Evolutionary conservation across 2,797 vertebrate genomes (phyloP).

Genomic region (Coreius guichenoti): DNA sequence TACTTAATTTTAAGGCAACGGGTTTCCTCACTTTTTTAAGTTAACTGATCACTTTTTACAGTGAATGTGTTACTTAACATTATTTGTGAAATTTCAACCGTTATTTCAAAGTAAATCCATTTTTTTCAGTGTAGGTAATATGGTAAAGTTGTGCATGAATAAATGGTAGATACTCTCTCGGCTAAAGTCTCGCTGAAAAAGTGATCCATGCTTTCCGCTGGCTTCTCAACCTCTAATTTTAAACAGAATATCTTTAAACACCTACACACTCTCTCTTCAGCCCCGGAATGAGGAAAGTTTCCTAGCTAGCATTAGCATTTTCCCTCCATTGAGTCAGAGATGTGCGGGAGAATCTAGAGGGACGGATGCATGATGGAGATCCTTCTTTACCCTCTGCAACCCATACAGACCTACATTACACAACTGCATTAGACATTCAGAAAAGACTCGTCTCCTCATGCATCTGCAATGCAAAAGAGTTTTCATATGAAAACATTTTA

Average conservation of each 20-base stretch:
- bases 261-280: slow-evolving; percentile 25
- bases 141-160: background rate
- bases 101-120: background rate
- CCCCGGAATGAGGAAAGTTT: slow-evolving; percentile 5
- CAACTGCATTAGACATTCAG: background rate
- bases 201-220: background rate
- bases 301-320: slow-evolving; percentile 42
- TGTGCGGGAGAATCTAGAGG: slow-evolving; percentile 8
- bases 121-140: background rate
- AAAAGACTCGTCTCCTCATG: background rate
- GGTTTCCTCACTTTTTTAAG: no score
- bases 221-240: slow-evolving; percentile 26
- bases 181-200: background rate
- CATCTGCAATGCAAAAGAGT: background rate
- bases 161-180: background rate
- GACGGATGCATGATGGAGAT: background rate
- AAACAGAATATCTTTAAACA: slow-evolving; percentile 36
- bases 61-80: no score
- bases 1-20: no score
- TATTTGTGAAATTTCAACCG: no score
- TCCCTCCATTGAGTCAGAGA: slow-evolving; percentile 37
- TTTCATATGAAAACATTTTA: background rate
- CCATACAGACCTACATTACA: background rate
- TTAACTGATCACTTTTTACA: no score
- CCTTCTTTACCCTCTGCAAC: background rate